Percentiles rank a stretch among this genome's conserved stretches.
Conservation (phyloP, 2,888 invertebrate genomes). For the Pegoplata infirma region DNA sequence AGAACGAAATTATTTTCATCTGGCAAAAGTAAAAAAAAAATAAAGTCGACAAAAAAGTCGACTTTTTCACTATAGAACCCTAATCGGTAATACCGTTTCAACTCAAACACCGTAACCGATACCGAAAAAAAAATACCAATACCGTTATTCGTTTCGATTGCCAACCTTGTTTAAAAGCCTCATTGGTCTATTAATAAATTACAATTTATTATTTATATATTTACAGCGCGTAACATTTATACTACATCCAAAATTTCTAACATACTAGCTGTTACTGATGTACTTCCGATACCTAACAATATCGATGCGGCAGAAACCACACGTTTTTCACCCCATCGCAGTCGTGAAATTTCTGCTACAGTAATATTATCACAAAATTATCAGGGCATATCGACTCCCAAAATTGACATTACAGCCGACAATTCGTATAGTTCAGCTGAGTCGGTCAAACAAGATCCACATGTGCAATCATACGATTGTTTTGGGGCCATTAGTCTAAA, state of each 20-base stretch:
- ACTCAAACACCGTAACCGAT: too few species aligned
- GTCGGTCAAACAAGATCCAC: conserved; percentile 79
- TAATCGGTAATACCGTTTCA: too few species aligned
- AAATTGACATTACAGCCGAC: conserved; percentile 72
- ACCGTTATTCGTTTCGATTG: too few species aligned
- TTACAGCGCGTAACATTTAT: conserved; percentile 55
- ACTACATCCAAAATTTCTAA: conserved; percentile 74
- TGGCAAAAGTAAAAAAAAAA: too few species aligned
- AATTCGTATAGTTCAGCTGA: conserved; percentile 61
- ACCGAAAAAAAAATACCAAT: too few species aligned
- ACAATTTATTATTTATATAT: not conserved
- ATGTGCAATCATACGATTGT: conserved; percentile 84
- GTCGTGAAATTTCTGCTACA: conserved; percentile 83
- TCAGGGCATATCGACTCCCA: conserved; percentile 45
- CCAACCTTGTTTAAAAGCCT: too few species aligned
- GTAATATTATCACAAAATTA: conserved; percentile 79
- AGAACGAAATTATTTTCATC: too few species aligned
- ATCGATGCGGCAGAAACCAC: conserved; percentile 83
- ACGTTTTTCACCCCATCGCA: conserved; percentile 82
- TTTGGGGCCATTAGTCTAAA: conserved; percentile 83
- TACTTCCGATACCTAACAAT: conserved; percentile 82
- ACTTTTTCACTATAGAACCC: too few species aligned
- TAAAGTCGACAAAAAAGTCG: too few species aligned
- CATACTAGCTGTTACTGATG: conserved; percentile 80
- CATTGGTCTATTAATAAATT: too few species aligned